Evolutionary conservation across 2,888 invertebrate species (phyloP).

Genomic region (Opisthograptis luteolata): DNA sequence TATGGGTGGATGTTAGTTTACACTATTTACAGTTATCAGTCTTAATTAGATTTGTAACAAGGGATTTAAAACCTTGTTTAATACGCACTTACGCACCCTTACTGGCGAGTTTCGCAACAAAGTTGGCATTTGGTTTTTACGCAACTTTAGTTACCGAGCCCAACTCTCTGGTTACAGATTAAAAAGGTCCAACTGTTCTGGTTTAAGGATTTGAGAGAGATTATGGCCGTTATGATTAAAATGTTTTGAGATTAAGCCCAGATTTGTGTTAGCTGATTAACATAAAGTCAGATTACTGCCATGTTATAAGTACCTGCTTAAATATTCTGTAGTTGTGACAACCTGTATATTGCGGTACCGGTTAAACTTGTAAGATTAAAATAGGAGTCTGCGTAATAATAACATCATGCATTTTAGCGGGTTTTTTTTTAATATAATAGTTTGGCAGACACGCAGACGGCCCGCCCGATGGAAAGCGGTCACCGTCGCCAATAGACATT

Average conservation of each 20-base stretch:
- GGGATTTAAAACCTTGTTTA: constrained; percentile 14
- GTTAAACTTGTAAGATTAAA: no score
- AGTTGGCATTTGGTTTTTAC: constrained; percentile 54
- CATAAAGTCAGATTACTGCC: constrained; percentile 14
- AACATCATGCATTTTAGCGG: no score
- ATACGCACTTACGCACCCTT: constrained; percentile 11
- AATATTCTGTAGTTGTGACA: not conserved
- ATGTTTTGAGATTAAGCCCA: constrained; percentile 16
- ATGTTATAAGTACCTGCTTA: not conserved
- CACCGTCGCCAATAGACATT: no score
- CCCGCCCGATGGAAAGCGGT: no score
- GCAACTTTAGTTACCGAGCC: constrained; percentile 40
- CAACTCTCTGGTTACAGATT: constrained; percentile 21
- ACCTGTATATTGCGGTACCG: no score
- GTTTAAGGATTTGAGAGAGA: constrained; percentile 8
- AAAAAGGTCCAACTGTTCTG: constrained; percentile 16
- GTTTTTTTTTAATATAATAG: no score
- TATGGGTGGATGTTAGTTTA: no score
- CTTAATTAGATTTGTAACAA: no score
- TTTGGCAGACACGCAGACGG: no score
- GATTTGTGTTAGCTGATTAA: constrained; percentile 17
- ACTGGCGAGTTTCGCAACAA: constrained; percentile 47
- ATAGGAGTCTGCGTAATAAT: no score
- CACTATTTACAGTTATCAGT: no score
- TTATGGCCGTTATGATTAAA: constrained; percentile 7